Percentiles rank a stretch among this genome's conserved stretches.
Conservation (phyloP, 2,888 invertebrate genomes). For the Drosophila neutralis region DNA sequence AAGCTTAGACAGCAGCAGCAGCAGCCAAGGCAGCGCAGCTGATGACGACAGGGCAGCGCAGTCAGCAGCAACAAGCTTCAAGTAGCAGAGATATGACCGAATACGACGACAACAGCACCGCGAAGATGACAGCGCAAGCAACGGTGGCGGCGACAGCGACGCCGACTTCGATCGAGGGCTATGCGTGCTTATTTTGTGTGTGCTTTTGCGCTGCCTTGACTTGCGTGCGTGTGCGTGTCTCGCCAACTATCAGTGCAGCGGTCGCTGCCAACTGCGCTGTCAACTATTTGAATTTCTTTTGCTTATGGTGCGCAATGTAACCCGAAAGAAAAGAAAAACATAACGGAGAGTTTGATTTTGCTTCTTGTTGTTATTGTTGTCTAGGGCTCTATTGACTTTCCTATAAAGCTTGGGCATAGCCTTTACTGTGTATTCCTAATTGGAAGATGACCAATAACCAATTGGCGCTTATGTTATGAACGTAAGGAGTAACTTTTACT, state of each 20-base stretch:
- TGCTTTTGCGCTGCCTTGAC: conserved; percentile 36
- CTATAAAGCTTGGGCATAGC: not conserved
- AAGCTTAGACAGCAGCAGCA: conserved; percentile 62
- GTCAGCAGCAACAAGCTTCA: not conserved
- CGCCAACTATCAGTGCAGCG: conserved; percentile 60
- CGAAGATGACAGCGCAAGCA: conserved; percentile 34
- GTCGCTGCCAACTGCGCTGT: conserved; percentile 27
- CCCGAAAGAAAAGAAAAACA: conserved; percentile 31
- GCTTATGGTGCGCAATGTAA: conserved; percentile 14
- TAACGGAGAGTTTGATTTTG: conserved; percentile 15
- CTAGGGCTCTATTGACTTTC: conserved; percentile 5
- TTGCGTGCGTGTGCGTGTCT: conserved; percentile 33
- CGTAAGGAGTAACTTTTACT: not conserved
- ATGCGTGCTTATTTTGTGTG: conserved; percentile 21
- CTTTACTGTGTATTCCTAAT: not conserved
- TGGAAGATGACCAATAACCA: not conserved
- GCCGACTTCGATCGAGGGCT: conserved; percentile 37
- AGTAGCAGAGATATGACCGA: conserved; percentile 79
- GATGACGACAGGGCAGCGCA: conserved; percentile 55
- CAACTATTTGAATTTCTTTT: not conserved
- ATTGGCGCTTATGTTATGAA: not conserved
- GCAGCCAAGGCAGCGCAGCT: conserved; percentile 49
- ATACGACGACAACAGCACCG: conserved; percentile 65
- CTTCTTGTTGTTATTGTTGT: conserved; percentile 6
- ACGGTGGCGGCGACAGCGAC: conserved; percentile 10